These are phyloP conservation scores for Triplophysa bombifrons DNA, from an alignment of 2,797 vertebrate species.

Conservation along the genomic window DNA sequence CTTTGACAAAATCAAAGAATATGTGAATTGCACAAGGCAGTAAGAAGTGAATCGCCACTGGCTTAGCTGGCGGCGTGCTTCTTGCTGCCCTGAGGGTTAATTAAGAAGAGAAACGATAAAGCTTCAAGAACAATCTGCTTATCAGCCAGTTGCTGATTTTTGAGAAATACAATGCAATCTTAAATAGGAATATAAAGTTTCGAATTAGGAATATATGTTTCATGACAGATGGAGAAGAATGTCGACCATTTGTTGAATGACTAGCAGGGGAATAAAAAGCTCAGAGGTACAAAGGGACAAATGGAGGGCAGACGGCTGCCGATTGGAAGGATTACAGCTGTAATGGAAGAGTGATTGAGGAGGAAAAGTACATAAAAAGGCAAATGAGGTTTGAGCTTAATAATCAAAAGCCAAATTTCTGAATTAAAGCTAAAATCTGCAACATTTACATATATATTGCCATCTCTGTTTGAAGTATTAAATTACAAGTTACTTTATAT, in stretches of 20 bases:
- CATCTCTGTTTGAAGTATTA: no score
- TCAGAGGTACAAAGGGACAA: constrained; percentile 24
- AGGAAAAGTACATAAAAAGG: constrained; percentile 8
- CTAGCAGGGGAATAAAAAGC: constrained; percentile 7
- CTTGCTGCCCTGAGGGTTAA: constrained; percentile 64
- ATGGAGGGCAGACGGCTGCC: constrained; percentile 14
- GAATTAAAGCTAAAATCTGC: no score
- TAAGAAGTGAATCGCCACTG: constrained; percentile 58
- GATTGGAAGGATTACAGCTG: constrained; percentile 1
- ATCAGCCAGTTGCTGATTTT: constrained; percentile 38
- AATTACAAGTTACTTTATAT: no score
- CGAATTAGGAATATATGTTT: constrained; percentile 37
- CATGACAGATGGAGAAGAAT: constrained; percentile 9
- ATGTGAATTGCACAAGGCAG: constrained; percentile 33
- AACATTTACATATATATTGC: no score
- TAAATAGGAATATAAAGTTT: constrained; percentile 19
- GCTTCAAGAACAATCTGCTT: constrained; percentile 43
- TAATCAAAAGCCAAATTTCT: neutral
- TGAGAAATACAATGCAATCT: constrained; percentile 9
- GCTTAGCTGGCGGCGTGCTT: constrained; percentile 42
- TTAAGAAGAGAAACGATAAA: constrained; percentile 55
- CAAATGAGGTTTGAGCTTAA: neutral
- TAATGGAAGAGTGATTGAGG: constrained; percentile 15
- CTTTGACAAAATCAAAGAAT: constrained; percentile 60
- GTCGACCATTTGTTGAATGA: constrained; percentile 21